Base-by-base conservation (phyloP, 2,797 vertebrate genomes). In the Selene dorsalis region DNA sequence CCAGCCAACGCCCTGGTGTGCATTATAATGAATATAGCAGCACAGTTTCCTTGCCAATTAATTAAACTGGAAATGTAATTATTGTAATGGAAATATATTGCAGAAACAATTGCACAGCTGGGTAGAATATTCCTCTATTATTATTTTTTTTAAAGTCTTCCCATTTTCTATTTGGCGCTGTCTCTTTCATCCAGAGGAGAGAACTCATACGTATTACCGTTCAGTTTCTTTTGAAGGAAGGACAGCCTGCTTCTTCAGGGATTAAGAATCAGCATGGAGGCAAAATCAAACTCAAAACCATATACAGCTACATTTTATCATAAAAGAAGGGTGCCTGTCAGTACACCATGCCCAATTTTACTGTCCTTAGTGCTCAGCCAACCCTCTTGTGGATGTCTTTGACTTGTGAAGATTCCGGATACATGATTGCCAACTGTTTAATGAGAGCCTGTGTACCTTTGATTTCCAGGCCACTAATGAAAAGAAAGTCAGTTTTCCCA, bases 341-440 rank as follows among this genome's bases (percentile, higher is more conserved):
- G 76, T 83, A 64, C 13, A 65, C 30, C 35, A 48, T 35, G 47
- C 39, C 26, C 77, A 63, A 82, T 83, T 78, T 76, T 61, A 22
- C 28, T 45, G 16, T 69, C 41, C 70, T 73, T 35, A 41, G 47
- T 57, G 68, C 81, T 77, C 61, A 75, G 80, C 58, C 66, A 79
- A 74, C 68, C 74, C 72, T 84, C 82, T 74, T 5, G 60, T 61
- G 77, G 76, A 56, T 60, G 73, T 39, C 56, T 78, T 79, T 59
- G 75, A 77, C 63, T 73, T 73, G 30, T 73, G 48, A 62, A 77
- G 16, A 83, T 78, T 73, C 65, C 13, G 73, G 72, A 84, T 56
- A 61, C 3, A 3, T 91, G 93, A 92, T 86, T 90, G 88, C 80
- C 88, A 88, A 76, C 80, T 84, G 83, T 66, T 86, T 90, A 92